Evolutionary conservation across 2,113 vertebrate species (phyloP).

Genomic region (Oryzias woworae): DNA sequence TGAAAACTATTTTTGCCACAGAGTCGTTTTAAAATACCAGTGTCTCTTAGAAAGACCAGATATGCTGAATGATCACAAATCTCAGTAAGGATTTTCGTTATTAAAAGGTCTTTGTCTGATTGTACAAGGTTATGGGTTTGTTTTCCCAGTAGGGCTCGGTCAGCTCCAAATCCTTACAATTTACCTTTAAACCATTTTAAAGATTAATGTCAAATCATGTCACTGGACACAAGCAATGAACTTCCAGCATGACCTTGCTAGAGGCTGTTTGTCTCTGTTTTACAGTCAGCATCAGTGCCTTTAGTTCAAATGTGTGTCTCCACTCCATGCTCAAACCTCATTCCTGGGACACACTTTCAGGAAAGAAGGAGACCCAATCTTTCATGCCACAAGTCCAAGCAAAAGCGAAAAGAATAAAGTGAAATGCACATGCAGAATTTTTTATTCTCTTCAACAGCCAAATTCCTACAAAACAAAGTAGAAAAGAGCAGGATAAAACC

Average conservation of each 20-base stretch:
- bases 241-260: constrained; percentile 32
- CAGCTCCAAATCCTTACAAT: constrained; percentile 41
- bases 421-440: background rate
- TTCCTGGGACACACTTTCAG: constrained; percentile 14
- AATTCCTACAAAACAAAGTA: constrained; percentile 23
- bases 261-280: constrained; percentile 13
- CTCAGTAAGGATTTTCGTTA: constrained; percentile 31
- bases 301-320: constrained; percentile 4
- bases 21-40: constrained; percentile 20
- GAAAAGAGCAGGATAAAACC: constrained; percentile 7
- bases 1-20: background rate
- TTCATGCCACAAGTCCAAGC: background rate
- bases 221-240: constrained; percentile 41
- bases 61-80: constrained; percentile 39
- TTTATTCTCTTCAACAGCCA: constrained; percentile 31
- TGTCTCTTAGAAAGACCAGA: constrained; percentile 17
- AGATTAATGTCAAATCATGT: constrained; percentile 66
- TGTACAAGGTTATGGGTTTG: constrained; percentile 30
- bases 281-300: constrained; percentile 6
- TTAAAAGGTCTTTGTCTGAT: constrained; percentile 24
- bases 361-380: background rate
- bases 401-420: background rate
- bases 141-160: constrained; percentile 36
- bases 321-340: constrained; percentile 1
- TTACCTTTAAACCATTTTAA: constrained; percentile 60